phyloP scores from a whole-genome alignment of 2,888 invertebrate species.

The Encarsia formosa region DNA sequence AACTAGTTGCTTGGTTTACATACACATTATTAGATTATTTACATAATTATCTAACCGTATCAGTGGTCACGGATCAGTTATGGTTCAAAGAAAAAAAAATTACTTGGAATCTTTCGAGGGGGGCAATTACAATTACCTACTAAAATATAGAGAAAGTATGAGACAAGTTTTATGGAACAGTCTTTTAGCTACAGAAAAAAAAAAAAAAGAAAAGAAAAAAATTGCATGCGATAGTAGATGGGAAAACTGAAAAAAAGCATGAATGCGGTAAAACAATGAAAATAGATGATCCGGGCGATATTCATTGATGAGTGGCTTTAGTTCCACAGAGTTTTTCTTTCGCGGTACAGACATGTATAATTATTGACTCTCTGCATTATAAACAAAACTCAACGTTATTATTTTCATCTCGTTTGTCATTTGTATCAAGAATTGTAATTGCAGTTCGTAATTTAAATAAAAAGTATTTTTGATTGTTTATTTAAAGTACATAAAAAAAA shows the following conservation, averaged over 20 bases:
- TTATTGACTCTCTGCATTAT: slow-evolving; percentile 20
- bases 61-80: slow-evolving; percentile 7
- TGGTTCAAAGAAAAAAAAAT: slow-evolving; percentile 6
- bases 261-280: too few relatives aligned
- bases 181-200: slow-evolving; percentile 19
- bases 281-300: too few relatives aligned
- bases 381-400: slow-evolving; percentile 15
- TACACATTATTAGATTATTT: slow-evolving; percentile 6
- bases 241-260: slow-evolving; percentile 11
- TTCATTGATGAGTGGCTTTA: too few relatives aligned
- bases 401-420: too few relatives aligned
- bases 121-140: slow-evolving; percentile 19
- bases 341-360: too few relatives aligned
- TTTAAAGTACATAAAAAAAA: too few relatives aligned
- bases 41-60: slow-evolving; percentile 20
- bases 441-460: too few relatives aligned
- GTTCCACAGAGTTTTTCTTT: too few relatives aligned
- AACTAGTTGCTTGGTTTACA: slow-evolving; percentile 21
- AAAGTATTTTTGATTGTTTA: too few relatives aligned
- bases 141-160: slow-evolving; percentile 18
- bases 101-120: slow-evolving; percentile 1
- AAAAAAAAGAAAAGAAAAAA: slow-evolving; percentile 10
- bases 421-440: too few relatives aligned
- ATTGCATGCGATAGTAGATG: slow-evolving; percentile 1
- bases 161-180: slow-evolving; percentile 7